Conservation (phyloP, 2,888 invertebrate genomes). For the Lepidochrysops patricia region DNA sequence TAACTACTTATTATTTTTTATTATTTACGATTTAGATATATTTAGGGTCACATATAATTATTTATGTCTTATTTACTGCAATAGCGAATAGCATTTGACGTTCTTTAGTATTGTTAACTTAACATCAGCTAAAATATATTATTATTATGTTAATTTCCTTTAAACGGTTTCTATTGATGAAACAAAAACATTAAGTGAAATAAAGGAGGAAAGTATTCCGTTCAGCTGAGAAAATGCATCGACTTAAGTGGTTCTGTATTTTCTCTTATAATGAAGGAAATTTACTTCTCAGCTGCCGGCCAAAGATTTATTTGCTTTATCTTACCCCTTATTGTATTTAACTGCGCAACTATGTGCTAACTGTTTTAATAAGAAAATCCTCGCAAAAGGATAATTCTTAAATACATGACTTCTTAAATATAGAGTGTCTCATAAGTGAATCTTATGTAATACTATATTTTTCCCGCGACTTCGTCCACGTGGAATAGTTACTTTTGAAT, state of each 20-base stretch:
- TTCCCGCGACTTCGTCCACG: no score
- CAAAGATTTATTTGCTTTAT: slow-evolving; percentile 56
- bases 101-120: no score
- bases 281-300: slow-evolving; percentile 38
- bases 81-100: no score
- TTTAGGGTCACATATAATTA: no score
- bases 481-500: no score
- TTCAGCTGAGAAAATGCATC: slow-evolving; percentile 22
- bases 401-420: no score
- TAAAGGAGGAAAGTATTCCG: slow-evolving; percentile 24
- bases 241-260: slow-evolving; percentile 30
- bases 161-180: neutral
- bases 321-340: slow-evolving; percentile 52
- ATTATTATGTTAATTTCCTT: neutral
- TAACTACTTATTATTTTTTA: no score
- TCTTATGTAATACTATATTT: no score
- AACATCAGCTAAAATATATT: no score
- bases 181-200: neutral
- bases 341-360: slow-evolving; percentile 30
- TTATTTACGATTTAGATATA: no score
- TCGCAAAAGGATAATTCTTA: neutral
- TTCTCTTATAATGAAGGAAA: slow-evolving; percentile 29
- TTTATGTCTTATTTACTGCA: no score
- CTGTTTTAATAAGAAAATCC: neutral
- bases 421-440: no score